These are phyloP conservation scores for Parazoanthus atlanticus DNA, from an alignment of 92 coral and sea anemone species.

Conservation along the genomic window DNA sequence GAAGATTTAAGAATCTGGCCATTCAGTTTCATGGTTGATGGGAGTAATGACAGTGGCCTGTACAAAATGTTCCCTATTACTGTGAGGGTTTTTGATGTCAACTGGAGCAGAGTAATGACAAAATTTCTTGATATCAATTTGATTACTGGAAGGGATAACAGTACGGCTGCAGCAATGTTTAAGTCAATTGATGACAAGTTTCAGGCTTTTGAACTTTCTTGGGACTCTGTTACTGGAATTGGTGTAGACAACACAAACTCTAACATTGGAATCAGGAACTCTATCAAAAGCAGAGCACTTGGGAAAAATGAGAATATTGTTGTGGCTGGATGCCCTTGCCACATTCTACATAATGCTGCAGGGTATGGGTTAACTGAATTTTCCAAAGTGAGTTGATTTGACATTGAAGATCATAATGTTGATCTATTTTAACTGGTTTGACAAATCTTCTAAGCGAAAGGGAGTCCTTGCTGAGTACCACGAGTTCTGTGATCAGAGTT, in stretches of 20 bases:
- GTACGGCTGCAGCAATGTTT: conserved; percentile 47
- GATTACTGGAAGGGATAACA: conserved; percentile 41
- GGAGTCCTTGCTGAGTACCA: conserved; percentile 35
- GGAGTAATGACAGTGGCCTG: conserved; percentile 51
- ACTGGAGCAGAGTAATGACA: conserved; percentile 44
- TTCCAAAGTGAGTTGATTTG: conserved; percentile 35
- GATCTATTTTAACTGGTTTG: conserved; percentile 54
- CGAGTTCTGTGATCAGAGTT: conserved; percentile 36
- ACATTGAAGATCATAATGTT: conserved; percentile 43
- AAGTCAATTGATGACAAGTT: conserved; percentile 34
- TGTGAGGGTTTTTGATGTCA: conserved; percentile 40
- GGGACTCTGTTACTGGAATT: conserved; percentile 43
- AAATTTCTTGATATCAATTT: conserved; percentile 51
- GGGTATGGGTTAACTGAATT: conserved; percentile 32
- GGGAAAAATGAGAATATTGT: conserved; percentile 39
- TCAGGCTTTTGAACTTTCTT: conserved; percentile 8
- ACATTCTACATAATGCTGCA: conserved; percentile 47
- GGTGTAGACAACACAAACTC: conserved; percentile 51
- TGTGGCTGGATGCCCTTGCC: conserved; percentile 47
- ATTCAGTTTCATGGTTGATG: conserved; percentile 52
- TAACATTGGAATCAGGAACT: conserved; percentile 42
- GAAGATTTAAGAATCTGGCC: conserved; percentile 45
- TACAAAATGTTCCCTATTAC: conserved; percentile 54
- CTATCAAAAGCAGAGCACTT: conserved; percentile 38
- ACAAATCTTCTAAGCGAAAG: conserved; percentile 45